Base-by-base conservation (phyloP, 2,888 invertebrate species). In the Oscheius sp. region DNA sequence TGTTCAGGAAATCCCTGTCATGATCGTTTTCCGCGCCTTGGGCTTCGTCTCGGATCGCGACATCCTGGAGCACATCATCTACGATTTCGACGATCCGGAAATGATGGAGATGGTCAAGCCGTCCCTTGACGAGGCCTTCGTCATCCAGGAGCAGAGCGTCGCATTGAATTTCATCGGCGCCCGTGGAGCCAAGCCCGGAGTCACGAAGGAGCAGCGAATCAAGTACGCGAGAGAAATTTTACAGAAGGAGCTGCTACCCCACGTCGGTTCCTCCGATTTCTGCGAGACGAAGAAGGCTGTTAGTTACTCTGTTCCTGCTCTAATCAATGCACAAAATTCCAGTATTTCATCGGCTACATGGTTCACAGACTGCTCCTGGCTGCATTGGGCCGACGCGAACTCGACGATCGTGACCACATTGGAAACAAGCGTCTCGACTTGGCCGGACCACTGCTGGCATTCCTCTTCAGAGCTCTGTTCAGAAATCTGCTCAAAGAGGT, bases 71-170 rank as follows among this genome's bases (percentile, higher is more conserved):
- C 99, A 99, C 89, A 99, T 99, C 79, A 99, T 99, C 88, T 99
- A 99, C 90, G 99, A 99, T 90, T 99, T 99, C 91, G 97, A 99
- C 90, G 99, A 99, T 91, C 98, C 96, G 7, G 99, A 99, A 92
- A 98, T 99, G 97, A 99, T 99, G 98, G 99, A 99, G 92, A 98
- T 99, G 97, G 97, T 96, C 0, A 99, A 99, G 90, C 99, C 99
- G 0, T 98, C 98, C 0, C 91, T 99, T 74, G 99, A 99, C 91
- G 99, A 99, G 91, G 99, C 99, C 58, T 99, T 99, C 91, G 98
- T 98, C 0, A 96, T 99, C 84, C 98, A 87, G 91, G 99, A 99
- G 90, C 99, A 99, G 90, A 96, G 95, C 91, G 96, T 99, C 2
- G 99, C 99, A 0, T 91, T 99, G 29, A 99, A 97, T 91, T 99